Evolutionary conservation across 1,140 invertebrate species (phyloP).

Genomic region (Zaprionus kolodkinae): DNA sequence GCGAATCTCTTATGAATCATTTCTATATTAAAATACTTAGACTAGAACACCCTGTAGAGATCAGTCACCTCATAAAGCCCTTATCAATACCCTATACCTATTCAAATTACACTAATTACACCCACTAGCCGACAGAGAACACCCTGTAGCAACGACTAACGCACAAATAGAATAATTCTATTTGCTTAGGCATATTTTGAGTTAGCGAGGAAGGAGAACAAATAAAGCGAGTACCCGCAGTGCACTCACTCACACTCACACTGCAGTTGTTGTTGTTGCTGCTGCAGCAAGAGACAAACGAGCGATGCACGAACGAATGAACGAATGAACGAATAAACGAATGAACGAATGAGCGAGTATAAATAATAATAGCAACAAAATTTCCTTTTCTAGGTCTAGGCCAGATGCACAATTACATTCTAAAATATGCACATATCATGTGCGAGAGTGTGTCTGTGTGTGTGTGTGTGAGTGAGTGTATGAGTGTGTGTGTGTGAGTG

Average conservation of each 20-base stretch:
- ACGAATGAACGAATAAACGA: constrained; percentile 49
- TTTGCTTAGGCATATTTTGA: constrained; percentile 81
- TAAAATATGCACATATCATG: constrained; percentile 78
- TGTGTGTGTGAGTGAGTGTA: constrained; percentile 20
- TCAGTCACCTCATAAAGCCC: not conserved
- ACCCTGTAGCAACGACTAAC: constrained; percentile 63
- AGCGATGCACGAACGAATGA: constrained; percentile 44
- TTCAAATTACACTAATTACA: not conserved
- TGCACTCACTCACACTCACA: constrained; percentile 11
- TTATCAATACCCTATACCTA: not conserved
- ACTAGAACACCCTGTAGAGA: not conserved
- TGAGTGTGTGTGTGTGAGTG: constrained; percentile 8
- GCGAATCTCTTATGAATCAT: too few species aligned
- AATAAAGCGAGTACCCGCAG: constrained; percentile 65
- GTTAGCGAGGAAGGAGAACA: constrained; percentile 83
- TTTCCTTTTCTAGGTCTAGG: constrained; percentile 84
- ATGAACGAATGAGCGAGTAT: constrained; percentile 53
- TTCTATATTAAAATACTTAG: too few species aligned
- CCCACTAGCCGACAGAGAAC: not conserved
- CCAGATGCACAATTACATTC: constrained; percentile 84
- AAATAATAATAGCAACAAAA: constrained; percentile 83
- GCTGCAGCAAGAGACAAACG: constrained; percentile 14
- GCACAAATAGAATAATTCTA: constrained; percentile 64
- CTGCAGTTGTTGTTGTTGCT: constrained; percentile 10
- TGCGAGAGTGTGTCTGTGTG: constrained; percentile 22